These are phyloP conservation scores for Phasia obesa DNA, from an alignment of 2,888 invertebrate species.

Conservation along the genomic window DNA sequence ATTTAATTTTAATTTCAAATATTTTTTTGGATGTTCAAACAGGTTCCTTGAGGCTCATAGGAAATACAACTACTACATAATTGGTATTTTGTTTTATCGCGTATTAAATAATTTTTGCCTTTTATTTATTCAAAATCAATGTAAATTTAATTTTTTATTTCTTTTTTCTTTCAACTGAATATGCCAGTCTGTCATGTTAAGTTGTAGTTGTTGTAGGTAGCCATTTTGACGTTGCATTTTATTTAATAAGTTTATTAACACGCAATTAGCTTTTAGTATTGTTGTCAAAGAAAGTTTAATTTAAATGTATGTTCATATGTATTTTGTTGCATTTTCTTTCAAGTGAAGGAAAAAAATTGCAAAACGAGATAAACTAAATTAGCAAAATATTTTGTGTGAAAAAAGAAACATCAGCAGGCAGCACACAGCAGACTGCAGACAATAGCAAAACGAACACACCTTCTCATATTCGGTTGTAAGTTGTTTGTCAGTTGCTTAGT, in stretches of 20 bases:
- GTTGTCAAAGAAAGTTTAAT: constrained; percentile 65
- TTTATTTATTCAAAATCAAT: background rate
- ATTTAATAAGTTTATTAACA: constrained; percentile 63
- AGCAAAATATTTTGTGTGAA: constrained; percentile 52
- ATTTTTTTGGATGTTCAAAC: background rate
- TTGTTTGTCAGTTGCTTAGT: constrained; percentile 27
- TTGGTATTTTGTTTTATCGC: background rate
- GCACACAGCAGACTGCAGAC: too few relatives aligned
- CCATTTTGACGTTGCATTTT: constrained; percentile 36
- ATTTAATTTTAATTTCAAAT: background rate
- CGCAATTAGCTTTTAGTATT: constrained; percentile 52
- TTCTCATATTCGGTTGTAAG: constrained; percentile 24
- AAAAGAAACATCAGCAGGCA: constrained; percentile 7
- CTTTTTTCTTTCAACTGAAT: constrained; percentile 5
- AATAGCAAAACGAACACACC: constrained; percentile 44
- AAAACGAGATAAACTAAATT: constrained; percentile 59
- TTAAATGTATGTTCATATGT: constrained; percentile 34
- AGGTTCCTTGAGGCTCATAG: background rate
- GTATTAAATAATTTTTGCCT: constrained; percentile 51
- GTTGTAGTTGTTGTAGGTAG: constrained; percentile 15
- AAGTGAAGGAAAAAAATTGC: constrained; percentile 10
- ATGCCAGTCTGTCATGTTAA: constrained; percentile 29
- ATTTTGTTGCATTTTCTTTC: constrained; percentile 43
- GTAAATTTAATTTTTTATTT: constrained; percentile 13
- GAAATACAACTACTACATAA: background rate